These are phyloP conservation scores for Hedychridium roseum DNA, from an alignment of 2,888 invertebrate genomes.

Conservation along the genomic window DNA sequence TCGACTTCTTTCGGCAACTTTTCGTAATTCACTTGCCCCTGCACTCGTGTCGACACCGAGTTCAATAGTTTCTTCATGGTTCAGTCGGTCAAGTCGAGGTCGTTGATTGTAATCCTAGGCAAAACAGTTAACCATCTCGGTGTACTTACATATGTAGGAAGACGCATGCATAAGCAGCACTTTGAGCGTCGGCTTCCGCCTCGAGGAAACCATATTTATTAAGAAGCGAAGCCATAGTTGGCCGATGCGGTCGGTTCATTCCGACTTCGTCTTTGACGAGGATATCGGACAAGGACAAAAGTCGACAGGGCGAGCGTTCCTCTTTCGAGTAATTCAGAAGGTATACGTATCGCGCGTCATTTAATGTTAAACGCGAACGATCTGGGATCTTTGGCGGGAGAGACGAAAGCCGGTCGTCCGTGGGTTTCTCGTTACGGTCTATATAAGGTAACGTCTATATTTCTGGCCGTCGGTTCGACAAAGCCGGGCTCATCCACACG, in stretches of 20 bases:
- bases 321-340: no score
- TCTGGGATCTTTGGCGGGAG: no score
- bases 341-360: no score
- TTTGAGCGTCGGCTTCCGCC: slow-evolving; percentile 16
- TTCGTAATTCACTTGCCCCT: no score
- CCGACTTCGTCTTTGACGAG: slow-evolving; percentile 9
- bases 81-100: slow-evolving; percentile 7
- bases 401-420: no score
- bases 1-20: no score
- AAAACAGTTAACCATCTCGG: slow-evolving; percentile 1
- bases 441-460: no score
- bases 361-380: no score
- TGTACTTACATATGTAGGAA: slow-evolving; percentile 21
- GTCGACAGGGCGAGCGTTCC: no score
- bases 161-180: slow-evolving; percentile 18
- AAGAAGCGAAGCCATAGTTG: slow-evolving; percentile 48
- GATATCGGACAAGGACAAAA: no score
- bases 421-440: no score
- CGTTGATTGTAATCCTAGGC: slow-evolving; percentile 4
- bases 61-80: slow-evolving; percentile 8
- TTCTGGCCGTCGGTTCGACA: slow-evolving; percentile 30
- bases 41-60: no score
- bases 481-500: slow-evolving; percentile 31
- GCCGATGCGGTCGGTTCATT: slow-evolving; percentile 10
- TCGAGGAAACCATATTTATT: slow-evolving; percentile 54